phyloP scores from a whole-genome alignment of 2,888 invertebrate genomes.

The Leptogaster cylindrica region DNA sequence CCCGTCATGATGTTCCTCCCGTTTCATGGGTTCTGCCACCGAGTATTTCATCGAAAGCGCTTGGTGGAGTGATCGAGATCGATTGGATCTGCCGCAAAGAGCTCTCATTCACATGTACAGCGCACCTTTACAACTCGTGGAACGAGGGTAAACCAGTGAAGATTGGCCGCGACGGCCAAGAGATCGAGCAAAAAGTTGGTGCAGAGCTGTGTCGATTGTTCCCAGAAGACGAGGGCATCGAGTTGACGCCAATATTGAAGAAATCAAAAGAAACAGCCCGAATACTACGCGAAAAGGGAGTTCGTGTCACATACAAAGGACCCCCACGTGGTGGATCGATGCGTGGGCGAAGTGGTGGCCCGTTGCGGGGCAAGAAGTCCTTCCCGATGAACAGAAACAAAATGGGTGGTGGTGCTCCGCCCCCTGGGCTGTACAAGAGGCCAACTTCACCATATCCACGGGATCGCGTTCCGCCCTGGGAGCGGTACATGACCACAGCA shows the following conservation, averaged over 20 bases:
- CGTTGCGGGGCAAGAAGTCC: constrained; percentile 66
- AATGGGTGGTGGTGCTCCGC: constrained; percentile 60
- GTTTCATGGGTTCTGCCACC: constrained; percentile 95
- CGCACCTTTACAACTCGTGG: constrained; percentile 96
- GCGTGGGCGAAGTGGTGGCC: constrained; percentile 61
- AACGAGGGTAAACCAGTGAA: constrained; percentile 98
- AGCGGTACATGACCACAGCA: constrained; percentile 67
- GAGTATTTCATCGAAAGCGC: constrained; percentile 87
- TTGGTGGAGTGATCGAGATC: constrained; percentile 95
- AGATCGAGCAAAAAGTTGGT: constrained; percentile 95
- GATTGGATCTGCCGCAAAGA: constrained; percentile 98
- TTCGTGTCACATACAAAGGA: constrained; percentile 61
- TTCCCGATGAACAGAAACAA: constrained; percentile 72
- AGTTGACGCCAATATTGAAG: constrained; percentile 84
- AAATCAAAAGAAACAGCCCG: constrained; percentile 85
- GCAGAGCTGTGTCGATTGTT: constrained; percentile 91
- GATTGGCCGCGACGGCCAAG: constrained; percentile 98
- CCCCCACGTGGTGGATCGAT: constrained; percentile 64
- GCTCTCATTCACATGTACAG: constrained; percentile 87
- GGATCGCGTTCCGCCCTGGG: constrained; percentile 71
- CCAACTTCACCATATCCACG: constrained; percentile 67
- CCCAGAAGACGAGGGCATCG: constrained; percentile 89
- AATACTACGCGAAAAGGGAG: constrained; percentile 63
- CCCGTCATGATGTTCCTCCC: constrained; percentile 86
- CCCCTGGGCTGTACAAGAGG: constrained; percentile 58